Percentiles rank a stretch among this genome's conserved stretches.
Conservation (phyloP, 1,140 invertebrate genomes). For the Pseudomyrmex pallidus region DNA sequence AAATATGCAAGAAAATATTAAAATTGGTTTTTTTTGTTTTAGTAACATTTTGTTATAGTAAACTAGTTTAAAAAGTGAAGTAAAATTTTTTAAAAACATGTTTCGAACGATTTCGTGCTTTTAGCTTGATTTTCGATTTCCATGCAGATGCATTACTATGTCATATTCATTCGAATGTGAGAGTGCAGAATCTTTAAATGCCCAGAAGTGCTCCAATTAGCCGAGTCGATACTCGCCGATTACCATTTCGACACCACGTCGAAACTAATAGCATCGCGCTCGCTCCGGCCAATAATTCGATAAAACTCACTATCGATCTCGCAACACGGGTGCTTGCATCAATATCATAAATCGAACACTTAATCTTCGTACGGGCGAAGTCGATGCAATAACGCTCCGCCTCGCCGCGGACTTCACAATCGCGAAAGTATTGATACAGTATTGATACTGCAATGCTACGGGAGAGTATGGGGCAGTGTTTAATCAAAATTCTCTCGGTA, state of each 20-base stretch:
- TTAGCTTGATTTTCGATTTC: not conserved
- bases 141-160: not conserved
- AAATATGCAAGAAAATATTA: not conserved
- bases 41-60: not conserved
- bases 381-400: conserved; percentile 39
- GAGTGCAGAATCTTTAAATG: conserved; percentile 3
- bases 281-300: conserved; percentile 44
- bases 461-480: not conserved
- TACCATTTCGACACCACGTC: conserved; percentile 35
- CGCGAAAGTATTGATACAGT: conserved; percentile 18
- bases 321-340: conserved; percentile 25
- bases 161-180: not conserved
- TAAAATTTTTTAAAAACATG: not conserved
- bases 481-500: not conserved
- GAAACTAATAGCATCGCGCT: conserved; percentile 31
- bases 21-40: not conserved
- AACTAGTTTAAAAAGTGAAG: not conserved
- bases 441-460: conserved; percentile 4
- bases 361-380: conserved; percentile 41
- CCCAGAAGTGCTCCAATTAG: conserved; percentile 24
- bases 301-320: conserved; percentile 54
- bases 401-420: conserved; percentile 9
- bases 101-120: not conserved
- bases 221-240: conserved; percentile 28
- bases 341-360: conserved; percentile 48